phyloP scores from a whole-genome alignment of 2,113 vertebrate species.

The Melanerpes aurifrons region DNA sequence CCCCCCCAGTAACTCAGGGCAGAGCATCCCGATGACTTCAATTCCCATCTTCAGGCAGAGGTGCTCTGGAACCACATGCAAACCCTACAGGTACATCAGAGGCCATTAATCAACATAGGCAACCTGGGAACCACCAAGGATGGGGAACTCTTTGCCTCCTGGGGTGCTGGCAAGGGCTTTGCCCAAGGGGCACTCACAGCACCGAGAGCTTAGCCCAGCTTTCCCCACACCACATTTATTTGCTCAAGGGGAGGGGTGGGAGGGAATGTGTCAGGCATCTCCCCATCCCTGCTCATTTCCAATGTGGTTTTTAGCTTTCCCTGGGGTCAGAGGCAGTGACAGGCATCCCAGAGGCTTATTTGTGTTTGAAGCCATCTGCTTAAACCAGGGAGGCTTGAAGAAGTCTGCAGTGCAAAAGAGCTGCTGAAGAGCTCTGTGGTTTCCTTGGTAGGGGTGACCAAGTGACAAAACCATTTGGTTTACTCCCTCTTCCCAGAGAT shows the following conservation, averaged over 20 bases:
- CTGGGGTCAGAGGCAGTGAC: constrained; percentile 6
- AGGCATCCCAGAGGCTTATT: neutral
- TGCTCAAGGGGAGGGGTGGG: neutral
- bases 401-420: neutral
- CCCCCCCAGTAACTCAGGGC: fast-evolving
- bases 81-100: neutral
- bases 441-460: neutral
- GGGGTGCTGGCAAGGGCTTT: neutral
- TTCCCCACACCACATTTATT: neutral
- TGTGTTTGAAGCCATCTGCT: constrained; percentile 33
- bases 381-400: neutral
- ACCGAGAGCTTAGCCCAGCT: neutral
- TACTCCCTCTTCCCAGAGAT: neutral
- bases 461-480: neutral
- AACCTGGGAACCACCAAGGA: neutral
- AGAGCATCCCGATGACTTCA: neutral
- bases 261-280: neutral
- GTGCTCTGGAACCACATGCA: neutral
- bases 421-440: neutral
- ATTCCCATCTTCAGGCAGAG: neutral
- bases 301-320: neutral
- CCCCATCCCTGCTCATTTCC: constrained; percentile 1
- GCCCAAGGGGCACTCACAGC: fast-evolving
- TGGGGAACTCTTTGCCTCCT: fast-evolving
- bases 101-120: neutral